phyloP scores from a whole-genome alignment of 1,140 invertebrate species.

The Ectropis grisescens region DNA sequence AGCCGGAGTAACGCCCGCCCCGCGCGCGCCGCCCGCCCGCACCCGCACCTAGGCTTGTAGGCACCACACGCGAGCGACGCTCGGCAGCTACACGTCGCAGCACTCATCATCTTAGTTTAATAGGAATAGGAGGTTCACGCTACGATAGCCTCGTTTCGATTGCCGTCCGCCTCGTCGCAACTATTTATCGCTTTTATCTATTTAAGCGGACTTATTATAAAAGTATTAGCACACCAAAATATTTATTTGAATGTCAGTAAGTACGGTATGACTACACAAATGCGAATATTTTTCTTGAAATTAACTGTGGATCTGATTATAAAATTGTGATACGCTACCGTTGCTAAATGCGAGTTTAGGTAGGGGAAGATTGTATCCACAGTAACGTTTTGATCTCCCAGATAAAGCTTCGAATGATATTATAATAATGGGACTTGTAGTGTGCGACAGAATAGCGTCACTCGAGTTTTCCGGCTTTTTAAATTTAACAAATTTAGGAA shows the following conservation, averaged over 20 bases:
- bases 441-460: too few relatives aligned
- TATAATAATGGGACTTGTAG: too few relatives aligned
- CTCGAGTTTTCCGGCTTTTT: too few relatives aligned
- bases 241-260: constrained; percentile 43
- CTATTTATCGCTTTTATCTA: constrained; percentile 10
- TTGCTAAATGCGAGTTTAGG: too few relatives aligned
- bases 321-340: constrained; percentile 32
- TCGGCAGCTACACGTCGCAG: too few relatives aligned
- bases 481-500: too few relatives aligned
- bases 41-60: constrained; percentile 5
- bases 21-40: constrained; percentile 7
- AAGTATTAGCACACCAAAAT: constrained; percentile 64
- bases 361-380: too few relatives aligned
- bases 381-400: too few relatives aligned
- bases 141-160: not conserved
- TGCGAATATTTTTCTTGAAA: constrained; percentile 18
- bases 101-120: too few relatives aligned
- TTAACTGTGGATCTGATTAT: constrained; percentile 25
- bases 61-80: constrained; percentile 7
- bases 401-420: too few relatives aligned
- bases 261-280: constrained; percentile 10
- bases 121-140: too few relatives aligned
- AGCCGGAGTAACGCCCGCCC: constrained; percentile 40
- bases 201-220: constrained; percentile 42
- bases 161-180: constrained; percentile 21